Evolutionary conservation across 2,888 invertebrate genomes (phyloP).

Genomic region (Drosophila lacicola): DNA sequence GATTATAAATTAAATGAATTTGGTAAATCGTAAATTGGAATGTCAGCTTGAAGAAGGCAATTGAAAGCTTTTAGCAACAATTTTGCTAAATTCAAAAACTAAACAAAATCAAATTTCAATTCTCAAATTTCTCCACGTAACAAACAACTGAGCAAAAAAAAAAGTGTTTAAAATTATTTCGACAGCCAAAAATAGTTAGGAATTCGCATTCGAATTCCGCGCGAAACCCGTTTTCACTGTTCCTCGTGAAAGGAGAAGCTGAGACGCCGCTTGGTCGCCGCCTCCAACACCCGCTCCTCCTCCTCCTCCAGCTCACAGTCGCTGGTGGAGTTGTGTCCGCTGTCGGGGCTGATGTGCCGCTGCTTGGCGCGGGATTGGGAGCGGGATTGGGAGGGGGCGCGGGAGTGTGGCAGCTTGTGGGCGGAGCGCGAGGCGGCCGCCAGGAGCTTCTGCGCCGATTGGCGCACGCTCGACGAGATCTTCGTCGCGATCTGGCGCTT

Average conservation of each 20-base stretch:
- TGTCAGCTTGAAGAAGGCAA: conserved; percentile 35
- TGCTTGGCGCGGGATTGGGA: conserved; percentile 18
- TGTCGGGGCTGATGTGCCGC: conserved; percentile 82
- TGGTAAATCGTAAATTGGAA: conserved; percentile 24
- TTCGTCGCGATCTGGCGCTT: conserved; percentile 76
- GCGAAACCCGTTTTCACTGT: conserved; percentile 16
- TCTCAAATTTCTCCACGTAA: conserved; percentile 14
- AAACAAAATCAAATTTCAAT: conserved; percentile 10
- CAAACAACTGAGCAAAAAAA: conserved; percentile 28
- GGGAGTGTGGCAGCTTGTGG: conserved; percentile 31
- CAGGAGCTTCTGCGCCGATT: conserved; percentile 78
- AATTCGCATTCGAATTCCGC: neutral
- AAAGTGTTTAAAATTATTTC: conserved; percentile 6
- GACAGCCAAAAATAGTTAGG: conserved; percentile 44
- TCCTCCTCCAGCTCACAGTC: conserved; percentile 53
- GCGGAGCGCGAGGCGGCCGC: conserved; percentile 51
- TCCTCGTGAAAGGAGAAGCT: conserved; percentile 87
- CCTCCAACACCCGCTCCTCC: conserved; percentile 41
- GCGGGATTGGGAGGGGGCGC: neutral
- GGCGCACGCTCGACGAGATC: conserved; percentile 73
- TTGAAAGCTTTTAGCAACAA: conserved; percentile 44
- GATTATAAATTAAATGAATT: conserved; percentile 3
- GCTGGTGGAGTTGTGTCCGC: conserved; percentile 84
- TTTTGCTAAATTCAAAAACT: conserved; percentile 21
- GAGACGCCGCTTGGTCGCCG: conserved; percentile 76